Conservation (phyloP, 2,888 invertebrate genomes). For the Patella ulyssiponensis region DNA sequence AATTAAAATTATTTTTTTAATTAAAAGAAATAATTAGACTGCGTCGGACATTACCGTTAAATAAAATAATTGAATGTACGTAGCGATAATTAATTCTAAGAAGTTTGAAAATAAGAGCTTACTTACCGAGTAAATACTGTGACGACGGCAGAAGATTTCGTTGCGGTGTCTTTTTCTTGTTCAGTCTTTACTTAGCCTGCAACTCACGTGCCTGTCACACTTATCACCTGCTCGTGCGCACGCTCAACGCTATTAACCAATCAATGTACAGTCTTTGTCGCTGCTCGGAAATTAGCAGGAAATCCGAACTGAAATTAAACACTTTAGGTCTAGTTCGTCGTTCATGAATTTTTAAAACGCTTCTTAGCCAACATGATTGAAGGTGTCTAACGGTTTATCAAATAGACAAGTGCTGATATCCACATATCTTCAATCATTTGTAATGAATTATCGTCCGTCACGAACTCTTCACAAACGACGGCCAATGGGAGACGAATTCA, state of each 20-base stretch:
- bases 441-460: conserved; percentile 20
- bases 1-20: too few relatives aligned
- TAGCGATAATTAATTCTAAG: too few relatives aligned
- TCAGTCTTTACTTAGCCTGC: conserved; percentile 3
- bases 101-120: too few relatives aligned
- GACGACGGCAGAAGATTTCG: not conserved
- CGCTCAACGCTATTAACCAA: conserved; percentile 26
- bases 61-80: too few relatives aligned
- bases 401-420: conserved; percentile 3
- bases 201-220: conserved; percentile 30
- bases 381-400: conserved; percentile 15
- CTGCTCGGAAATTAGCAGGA: conserved; percentile 37
- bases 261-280: conserved; percentile 22
- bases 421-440: conserved; percentile 11
- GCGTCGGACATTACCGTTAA: too few relatives aligned
- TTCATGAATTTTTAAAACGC: conserved; percentile 41
- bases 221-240: conserved; percentile 29
- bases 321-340: conserved; percentile 31
- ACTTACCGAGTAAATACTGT: not conserved
- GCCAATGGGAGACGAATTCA: too few relatives aligned
- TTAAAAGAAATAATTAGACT: too few relatives aligned
- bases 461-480: conserved; percentile 12
- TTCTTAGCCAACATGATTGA: conserved; percentile 10
- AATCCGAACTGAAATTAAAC: conserved; percentile 36
- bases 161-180: not conserved